These are phyloP conservation scores for Nezara viridula DNA, from an alignment of 2,888 invertebrate genomes.

Conservation along the genomic window DNA sequence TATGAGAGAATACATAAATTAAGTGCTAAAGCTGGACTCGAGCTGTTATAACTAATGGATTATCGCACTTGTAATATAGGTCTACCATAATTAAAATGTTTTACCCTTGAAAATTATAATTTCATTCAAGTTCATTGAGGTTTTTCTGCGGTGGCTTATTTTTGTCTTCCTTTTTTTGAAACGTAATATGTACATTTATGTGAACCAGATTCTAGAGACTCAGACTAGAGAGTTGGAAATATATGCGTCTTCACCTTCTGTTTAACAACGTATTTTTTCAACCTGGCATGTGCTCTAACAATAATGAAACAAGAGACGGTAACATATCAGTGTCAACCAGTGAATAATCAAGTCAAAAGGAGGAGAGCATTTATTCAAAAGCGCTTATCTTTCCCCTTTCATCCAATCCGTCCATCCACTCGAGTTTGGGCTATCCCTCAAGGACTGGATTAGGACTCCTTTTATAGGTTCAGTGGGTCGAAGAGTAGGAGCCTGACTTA, in stretches of 20 bases:
- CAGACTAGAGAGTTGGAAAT: no score
- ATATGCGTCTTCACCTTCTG: neutral
- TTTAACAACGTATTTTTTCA: neutral
- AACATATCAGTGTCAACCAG: neutral
- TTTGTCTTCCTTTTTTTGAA: no score
- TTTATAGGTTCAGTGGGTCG: neutral
- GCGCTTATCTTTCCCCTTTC: constrained; percentile 22
- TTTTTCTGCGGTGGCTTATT: no score
- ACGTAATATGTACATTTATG: no score
- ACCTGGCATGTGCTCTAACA: neutral
- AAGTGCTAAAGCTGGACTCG: no score
- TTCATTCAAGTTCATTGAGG: no score
- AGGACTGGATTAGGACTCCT: constrained; percentile 2
- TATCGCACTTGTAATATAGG: no score
- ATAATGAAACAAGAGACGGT: neutral
- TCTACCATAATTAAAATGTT: no score
- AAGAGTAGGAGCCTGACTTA: constrained; percentile 16
- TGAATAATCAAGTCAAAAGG: neutral
- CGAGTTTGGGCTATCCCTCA: neutral
- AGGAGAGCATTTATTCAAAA: neutral
- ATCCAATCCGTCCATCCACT: constrained; percentile 17
- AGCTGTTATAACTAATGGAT: no score
- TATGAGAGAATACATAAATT: no score
- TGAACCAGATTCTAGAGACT: no score
- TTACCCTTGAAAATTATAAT: no score